Conservation (phyloP, 2,797 vertebrate genomes). For the Tiaroga cobitis region DNA sequence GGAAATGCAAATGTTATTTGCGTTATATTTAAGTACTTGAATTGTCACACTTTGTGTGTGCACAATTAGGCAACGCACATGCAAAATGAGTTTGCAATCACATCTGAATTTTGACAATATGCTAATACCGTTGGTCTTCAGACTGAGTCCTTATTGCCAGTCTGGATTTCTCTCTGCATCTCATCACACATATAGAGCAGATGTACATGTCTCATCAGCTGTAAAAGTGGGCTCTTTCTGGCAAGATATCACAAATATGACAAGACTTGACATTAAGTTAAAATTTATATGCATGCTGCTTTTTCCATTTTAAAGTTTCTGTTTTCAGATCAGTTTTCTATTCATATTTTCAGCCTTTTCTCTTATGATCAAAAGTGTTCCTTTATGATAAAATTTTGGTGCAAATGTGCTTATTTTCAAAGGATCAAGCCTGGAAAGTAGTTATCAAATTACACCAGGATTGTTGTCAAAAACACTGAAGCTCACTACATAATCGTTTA, state of each 20-base stretch:
- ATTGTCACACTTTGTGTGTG: not conserved
- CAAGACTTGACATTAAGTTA: not conserved
- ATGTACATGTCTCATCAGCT: not conserved
- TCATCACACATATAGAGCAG: not conserved
- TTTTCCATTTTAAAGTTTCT: not conserved
- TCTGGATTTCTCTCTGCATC: constrained; percentile 9
- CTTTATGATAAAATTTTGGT: too few species aligned
- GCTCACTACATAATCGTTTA: not conserved
- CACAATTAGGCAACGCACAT: not conserved
- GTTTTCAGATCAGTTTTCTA: not conserved
- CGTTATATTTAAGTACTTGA: constrained; percentile 1
- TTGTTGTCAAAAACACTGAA: not conserved
- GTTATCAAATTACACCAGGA: not conserved
- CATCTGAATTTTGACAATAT: constrained; percentile 7
- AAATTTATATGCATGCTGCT: not conserved
- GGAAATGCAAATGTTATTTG: constrained; percentile 7
- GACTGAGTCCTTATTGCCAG: not conserved
- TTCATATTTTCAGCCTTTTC: not conserved
- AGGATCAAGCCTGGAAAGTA: not conserved
- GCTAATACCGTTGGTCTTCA: constrained; percentile 5
- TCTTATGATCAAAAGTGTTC: not conserved
- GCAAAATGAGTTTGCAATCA: constrained; percentile 10
- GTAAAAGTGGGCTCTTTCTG: not conserved
- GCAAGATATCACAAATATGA: not conserved
- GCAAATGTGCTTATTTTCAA: not conserved